A percentile compares a stretch with the other conserved stretches of the same genome.
These are phyloP conservation scores for Lutjanus argentimaculatus DNA, from an alignment of 2,797 vertebrate species.

Conservation along the genomic window DNA sequence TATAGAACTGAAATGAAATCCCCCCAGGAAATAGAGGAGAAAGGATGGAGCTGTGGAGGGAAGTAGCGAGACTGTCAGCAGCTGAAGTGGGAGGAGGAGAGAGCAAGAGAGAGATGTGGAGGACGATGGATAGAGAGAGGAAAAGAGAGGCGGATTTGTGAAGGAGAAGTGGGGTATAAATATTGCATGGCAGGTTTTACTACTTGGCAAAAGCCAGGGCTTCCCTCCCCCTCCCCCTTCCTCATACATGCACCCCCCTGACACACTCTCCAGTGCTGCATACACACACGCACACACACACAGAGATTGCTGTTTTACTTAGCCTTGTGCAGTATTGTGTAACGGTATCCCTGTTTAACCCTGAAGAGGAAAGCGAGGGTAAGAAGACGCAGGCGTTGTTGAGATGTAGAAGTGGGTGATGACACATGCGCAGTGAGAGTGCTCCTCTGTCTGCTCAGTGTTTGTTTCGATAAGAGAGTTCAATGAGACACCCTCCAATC, in stretches of 20 bases:
- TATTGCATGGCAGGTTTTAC: slow-evolving; percentile 75
- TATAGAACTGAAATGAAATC: not conserved
- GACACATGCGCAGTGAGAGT: not conserved
- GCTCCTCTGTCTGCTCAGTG: not conserved
- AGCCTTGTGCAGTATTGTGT: slow-evolving; percentile 41
- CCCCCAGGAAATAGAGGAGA: slow-evolving; percentile 12
- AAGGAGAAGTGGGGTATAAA: slow-evolving; percentile 61
- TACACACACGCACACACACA: slow-evolving; percentile 32
- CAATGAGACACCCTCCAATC: not conserved
- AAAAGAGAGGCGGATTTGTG: slow-evolving; percentile 16
- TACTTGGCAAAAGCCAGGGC: slow-evolving; percentile 68
- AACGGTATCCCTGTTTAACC: slow-evolving; percentile 64
- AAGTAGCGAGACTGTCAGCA: not conserved
- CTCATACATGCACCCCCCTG: slow-evolving; percentile 44
- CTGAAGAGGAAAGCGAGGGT: slow-evolving; percentile 10
- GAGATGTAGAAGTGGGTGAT: slow-evolving; percentile 50
- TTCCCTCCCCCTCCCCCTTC: slow-evolving; percentile 52
- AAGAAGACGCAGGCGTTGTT: not conserved
- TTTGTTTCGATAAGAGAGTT: not conserved
- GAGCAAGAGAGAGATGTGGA: slow-evolving; percentile 6
- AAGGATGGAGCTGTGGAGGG: slow-evolving; percentile 17
- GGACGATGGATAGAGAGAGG: slow-evolving; percentile 7
- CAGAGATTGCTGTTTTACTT: slow-evolving; percentile 2
- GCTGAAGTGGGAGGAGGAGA: not conserved
- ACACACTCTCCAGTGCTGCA: slow-evolving; percentile 49